Conservation (phyloP, 23 tunicate genomes). For the Styela plicata region DNA sequence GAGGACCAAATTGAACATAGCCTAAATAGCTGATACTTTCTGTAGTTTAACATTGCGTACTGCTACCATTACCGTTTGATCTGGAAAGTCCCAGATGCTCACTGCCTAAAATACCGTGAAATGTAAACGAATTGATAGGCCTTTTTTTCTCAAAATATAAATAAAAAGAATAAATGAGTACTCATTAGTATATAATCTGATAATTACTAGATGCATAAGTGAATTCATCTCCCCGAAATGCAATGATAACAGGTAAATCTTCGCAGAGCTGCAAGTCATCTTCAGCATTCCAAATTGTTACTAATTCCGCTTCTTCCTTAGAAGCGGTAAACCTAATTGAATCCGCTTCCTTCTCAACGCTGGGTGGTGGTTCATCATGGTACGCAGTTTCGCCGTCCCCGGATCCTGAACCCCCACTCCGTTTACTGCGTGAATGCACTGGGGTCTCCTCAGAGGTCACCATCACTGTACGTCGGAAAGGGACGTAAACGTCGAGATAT, state of each 20-base stretch:
- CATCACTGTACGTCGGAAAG: slow-evolving; percentile 8
- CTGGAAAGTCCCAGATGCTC: too few relatives aligned
- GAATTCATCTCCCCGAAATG: slow-evolving; percentile 22
- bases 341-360: not conserved
- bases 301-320: not conserved
- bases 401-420: not conserved
- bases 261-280: not conserved
- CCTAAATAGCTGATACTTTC: too few relatives aligned
- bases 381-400: not conserved
- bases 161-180: too few relatives aligned
- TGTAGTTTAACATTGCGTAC: too few relatives aligned
- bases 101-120: too few relatives aligned
- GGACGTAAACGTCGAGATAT: slow-evolving; percentile 35
- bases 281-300: not conserved
- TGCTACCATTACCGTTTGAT: too few relatives aligned
- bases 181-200: too few relatives aligned
- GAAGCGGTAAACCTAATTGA: too few relatives aligned
- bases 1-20: too few relatives aligned
- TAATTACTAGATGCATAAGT: slow-evolving; percentile 17
- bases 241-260: slow-evolving; percentile 15
- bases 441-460: not conserved
- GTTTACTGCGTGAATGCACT: not conserved
- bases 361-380: not conserved
- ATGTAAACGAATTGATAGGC: too few relatives aligned
- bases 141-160: too few relatives aligned